Percentiles rank a stretch among this genome's conserved stretches.
Conservation (phyloP, 2,797 vertebrate species). For the Catharus ustulatus region DNA sequence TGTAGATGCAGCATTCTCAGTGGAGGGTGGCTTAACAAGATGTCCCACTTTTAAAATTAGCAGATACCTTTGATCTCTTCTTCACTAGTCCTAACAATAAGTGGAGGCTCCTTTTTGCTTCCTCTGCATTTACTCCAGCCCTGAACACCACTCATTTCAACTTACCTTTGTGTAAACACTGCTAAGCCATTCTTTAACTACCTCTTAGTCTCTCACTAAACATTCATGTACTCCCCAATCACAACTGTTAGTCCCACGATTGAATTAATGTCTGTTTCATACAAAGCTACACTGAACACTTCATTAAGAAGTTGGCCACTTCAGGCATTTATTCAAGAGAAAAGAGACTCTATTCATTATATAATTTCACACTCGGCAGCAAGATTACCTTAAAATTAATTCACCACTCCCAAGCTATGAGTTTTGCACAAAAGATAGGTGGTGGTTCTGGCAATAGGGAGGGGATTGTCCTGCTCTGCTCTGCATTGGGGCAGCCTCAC, state of each 20-base stretch:
- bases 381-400: background rate
- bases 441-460: background rate
- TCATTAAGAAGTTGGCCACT: background rate
- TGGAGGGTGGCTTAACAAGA: background rate
- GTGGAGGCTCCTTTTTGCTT: background rate
- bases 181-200: background rate
- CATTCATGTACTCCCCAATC: background rate
- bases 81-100: background rate
- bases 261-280: background rate
- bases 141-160: background rate
- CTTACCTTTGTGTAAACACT: background rate
- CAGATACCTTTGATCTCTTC: background rate
- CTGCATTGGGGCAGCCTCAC: background rate
- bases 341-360: background rate
- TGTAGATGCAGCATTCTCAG: background rate
- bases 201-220: background rate
- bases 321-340: background rate
- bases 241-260: background rate
- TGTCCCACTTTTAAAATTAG: background rate
- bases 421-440: background rate
- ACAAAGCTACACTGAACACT: background rate
- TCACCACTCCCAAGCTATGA: background rate
- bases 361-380: background rate
- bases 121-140: background rate
- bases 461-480: background rate